Conservation (phyloP, 2,797 vertebrate species). For the Coracias cyanogaster region DNA sequence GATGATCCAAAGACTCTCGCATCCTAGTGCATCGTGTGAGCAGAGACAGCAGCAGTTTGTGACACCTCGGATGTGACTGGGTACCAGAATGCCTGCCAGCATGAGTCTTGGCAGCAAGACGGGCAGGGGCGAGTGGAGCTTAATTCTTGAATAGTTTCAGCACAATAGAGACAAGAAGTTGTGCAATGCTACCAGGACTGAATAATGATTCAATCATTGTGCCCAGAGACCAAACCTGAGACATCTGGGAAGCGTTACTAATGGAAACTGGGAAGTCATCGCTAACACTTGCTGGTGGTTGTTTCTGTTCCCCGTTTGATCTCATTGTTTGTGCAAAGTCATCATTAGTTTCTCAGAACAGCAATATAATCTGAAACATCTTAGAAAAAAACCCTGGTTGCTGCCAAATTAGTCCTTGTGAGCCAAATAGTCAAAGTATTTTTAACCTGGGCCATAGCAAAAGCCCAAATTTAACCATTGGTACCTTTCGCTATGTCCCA, state of each 20-base stretch:
- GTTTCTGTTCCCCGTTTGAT: background rate
- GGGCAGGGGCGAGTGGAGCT: background rate
- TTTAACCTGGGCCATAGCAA: background rate
- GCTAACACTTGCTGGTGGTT: background rate
- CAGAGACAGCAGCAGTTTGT: background rate
- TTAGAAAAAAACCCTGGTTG: background rate
- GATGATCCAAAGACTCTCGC: background rate
- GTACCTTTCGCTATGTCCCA: background rate
- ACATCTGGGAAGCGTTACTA: rapidly evolving
- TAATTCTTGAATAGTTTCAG: background rate
- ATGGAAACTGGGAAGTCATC: background rate
- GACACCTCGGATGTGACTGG: rapidly evolving
- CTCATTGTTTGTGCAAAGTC: background rate
- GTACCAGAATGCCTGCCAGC: background rate
- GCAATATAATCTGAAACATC: background rate
- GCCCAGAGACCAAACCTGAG: background rate
- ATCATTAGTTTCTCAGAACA: background rate
- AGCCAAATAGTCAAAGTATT: background rate
- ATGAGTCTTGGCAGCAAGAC: background rate
- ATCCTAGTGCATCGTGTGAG: background rate
- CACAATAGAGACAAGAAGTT: background rate
- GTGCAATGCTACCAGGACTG: background rate
- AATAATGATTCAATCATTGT: background rate
- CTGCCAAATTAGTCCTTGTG: background rate
- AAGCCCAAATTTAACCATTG: background rate